A percentile compares a stretch with the other conserved stretches of the same genome.
phyloP scores from a whole-genome alignment of 2,113 vertebrate species.

The Cebus imitator region DNA sequence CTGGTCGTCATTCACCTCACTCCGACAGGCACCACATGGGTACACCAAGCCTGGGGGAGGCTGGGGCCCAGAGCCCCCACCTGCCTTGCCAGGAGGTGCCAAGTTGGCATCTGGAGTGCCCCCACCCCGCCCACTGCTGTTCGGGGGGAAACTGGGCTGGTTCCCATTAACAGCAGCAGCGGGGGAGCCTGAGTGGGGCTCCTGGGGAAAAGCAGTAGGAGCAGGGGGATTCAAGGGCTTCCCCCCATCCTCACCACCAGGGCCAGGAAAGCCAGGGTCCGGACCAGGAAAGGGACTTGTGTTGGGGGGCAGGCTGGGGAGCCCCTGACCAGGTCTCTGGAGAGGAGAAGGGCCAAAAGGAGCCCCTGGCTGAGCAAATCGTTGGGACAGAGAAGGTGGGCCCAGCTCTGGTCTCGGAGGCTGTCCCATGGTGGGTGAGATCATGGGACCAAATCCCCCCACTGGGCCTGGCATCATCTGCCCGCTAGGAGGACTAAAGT shows the following conservation, averaged over 20 bases:
- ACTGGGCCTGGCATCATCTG: conserved; percentile 92
- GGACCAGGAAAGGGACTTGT: conserved; percentile 87
- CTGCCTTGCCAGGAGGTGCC: conserved; percentile 69
- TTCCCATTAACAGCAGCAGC: conserved; percentile 84
- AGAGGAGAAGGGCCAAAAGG: conserved; percentile 93
- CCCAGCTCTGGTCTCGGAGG: conserved; percentile 88
- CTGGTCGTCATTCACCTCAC: conserved; percentile 97
- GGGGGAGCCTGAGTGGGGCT: conserved; percentile 82
- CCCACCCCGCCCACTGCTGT: conserved; percentile 70
- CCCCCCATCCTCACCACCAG: conserved; percentile 80
- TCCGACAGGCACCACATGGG: conserved; percentile 94
- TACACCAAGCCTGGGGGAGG: conserved; percentile 89
- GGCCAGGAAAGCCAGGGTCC: conserved; percentile 81
- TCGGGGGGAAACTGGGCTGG: conserved; percentile 78
- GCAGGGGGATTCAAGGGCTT: conserved; percentile 81
- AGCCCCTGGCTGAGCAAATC: conserved; percentile 88
- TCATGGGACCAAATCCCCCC: conserved; percentile 92
- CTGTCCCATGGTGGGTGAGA: conserved; percentile 90
- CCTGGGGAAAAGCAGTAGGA: conserved; percentile 78
- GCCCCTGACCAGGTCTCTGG: conserved; percentile 87
- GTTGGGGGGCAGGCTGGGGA: conserved; percentile 89
- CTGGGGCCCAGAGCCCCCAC: conserved; percentile 82
- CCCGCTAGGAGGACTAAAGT: conserved; percentile 92
- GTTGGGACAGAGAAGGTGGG: conserved; percentile 87
- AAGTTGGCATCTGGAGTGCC: conserved; percentile 87